A percentile compares a stretch with the other conserved stretches of the same genome.
Conservation (phyloP, 2,888 invertebrate species). For the Gastracanthus pulcherrimus region DNA sequence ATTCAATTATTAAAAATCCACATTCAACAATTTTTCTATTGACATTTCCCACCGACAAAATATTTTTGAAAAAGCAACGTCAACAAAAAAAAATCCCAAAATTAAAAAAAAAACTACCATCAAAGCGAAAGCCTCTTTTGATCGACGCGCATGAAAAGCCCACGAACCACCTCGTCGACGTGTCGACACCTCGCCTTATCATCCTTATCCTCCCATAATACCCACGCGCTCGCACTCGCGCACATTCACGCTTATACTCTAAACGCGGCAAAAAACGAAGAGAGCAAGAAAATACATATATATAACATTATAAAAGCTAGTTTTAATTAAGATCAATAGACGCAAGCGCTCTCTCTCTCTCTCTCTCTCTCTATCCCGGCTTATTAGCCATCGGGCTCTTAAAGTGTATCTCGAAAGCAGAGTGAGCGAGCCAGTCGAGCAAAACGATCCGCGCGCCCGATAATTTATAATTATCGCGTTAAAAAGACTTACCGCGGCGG, state of each 20-base stretch:
- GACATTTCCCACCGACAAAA: too few relatives aligned
- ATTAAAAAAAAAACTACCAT: too few relatives aligned
- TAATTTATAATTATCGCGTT: constrained; percentile 61
- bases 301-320: constrained; percentile 46
- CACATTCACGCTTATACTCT: too few relatives aligned
- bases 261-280: too few relatives aligned
- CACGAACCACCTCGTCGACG: neutral
- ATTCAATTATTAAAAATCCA: too few relatives aligned
- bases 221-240: neutral
- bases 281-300: neutral
- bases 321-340: constrained; percentile 57
- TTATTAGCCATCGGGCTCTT: constrained; percentile 45
- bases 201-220: neutral
- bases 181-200: constrained; percentile 27
- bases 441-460: constrained; percentile 60
- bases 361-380: too few relatives aligned
- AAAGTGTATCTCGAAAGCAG: constrained; percentile 27
- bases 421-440: constrained; percentile 44
- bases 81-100: too few relatives aligned
- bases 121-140: too few relatives aligned
- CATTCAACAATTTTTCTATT: too few relatives aligned
- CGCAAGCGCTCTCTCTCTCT: neutral
- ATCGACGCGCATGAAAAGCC: constrained; percentile 22
- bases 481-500: constrained; percentile 49
- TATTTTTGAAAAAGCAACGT: too few relatives aligned